These are phyloP conservation scores for Agelastica alni DNA, from an alignment of 2,888 invertebrate species.

Conservation along the genomic window DNA sequence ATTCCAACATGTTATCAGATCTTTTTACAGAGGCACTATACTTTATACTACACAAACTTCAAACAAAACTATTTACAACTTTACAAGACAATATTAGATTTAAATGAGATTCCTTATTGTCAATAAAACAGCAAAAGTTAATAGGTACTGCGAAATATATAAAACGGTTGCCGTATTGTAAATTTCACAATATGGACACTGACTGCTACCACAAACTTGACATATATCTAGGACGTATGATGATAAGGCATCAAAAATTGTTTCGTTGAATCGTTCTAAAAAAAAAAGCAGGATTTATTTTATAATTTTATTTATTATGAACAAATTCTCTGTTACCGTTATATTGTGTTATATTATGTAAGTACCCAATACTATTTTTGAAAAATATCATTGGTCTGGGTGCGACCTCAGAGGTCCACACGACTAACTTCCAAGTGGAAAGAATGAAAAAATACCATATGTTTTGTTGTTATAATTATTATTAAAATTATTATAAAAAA, in stretches of 20 bases:
- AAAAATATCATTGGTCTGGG: too few relatives aligned
- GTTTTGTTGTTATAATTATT: too few relatives aligned
- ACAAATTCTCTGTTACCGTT: too few relatives aligned
- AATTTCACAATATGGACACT: conserved; percentile 89
- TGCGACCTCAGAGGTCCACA: too few relatives aligned
- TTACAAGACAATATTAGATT: conserved; percentile 22
- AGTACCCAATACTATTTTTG: too few relatives aligned
- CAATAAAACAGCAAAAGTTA: conserved; percentile 44
- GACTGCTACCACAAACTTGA: conserved; percentile 92
- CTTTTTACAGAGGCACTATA: conserved; percentile 21
- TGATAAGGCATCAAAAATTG: conserved; percentile 84
- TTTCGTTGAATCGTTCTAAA: conserved; percentile 89
- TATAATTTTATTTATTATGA: too few relatives aligned
- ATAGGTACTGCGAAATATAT: conserved; percentile 43
- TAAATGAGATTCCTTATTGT: conserved; percentile 19
- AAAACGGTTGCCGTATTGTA: conserved; percentile 68
- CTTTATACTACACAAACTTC: conserved; percentile 23
- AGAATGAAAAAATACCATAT: too few relatives aligned
- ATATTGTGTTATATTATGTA: neutral
- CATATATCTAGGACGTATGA: conserved; percentile 89
- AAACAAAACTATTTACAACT: conserved; percentile 21
- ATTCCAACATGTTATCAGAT: conserved; percentile 1
- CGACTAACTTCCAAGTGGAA: too few relatives aligned
- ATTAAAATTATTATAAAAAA: too few relatives aligned
- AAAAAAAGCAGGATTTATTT: too few relatives aligned